Evolutionary conservation across 2,113 vertebrate species (phyloP), one percentile per base, ranked within the genome.

Genomic region (Podarcis cretensis): DNA sequence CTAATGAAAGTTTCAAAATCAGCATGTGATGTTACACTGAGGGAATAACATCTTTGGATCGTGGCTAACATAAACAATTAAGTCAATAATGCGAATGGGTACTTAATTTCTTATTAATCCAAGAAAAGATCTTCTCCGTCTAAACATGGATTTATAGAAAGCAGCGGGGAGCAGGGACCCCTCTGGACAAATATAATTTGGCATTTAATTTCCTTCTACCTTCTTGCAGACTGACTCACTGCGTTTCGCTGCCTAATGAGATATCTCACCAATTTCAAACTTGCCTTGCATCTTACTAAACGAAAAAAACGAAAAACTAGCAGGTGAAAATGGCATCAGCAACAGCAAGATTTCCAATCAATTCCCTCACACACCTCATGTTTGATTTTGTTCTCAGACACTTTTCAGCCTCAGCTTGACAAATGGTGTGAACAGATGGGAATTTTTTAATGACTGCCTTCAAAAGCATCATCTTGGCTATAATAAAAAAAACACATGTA

Each of bases 361-460:
- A 43, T 89, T 83, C 68, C 59, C 54, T 43, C 8, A 18, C 3
- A 14, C 76, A 78, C 1, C 2, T 68, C 57, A 32, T 40, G 3
- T 81, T 92, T 76, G 68, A 86, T 84, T 92, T 90, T 94, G 25
- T 13, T 88, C 27, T 59, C 54, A 66, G 54, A 78, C 37, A 87
- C 30, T 82, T 71, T 48, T 43, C 27, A 65, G 80, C 54, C 77
- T 43, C 92, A 80, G 83, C 78, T 84, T 90, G 89, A 86, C 89
- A 89, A 91, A 80, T 81, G 12, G 2, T 83, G 3, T 75, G 43
- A 93, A 27, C 69, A 82, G 89, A 91, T 2, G 6, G 25, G 40
- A 6, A 43, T 88, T 89, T 89, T 94, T 88, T 88, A 94, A 90
- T 89, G 35, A 79, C 0, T 8, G 23, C 57, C 93, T 89, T 79